phyloP scores from a whole-genome alignment of 30 jellyfish, hydroid and myxozoan species.

The Phacellophora camtschatica region DNA sequence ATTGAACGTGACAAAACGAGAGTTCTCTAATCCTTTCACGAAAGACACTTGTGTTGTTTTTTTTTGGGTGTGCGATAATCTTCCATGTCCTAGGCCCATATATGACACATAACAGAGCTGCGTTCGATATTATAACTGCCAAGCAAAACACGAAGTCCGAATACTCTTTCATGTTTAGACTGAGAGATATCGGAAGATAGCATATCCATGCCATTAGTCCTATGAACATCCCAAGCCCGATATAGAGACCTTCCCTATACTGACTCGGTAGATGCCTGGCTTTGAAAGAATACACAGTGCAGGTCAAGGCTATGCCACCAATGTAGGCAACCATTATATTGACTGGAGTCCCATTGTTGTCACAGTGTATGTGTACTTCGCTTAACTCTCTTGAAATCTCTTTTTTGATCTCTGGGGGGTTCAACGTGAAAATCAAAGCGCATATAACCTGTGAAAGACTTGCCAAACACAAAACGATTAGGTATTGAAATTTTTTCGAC shows the following conservation, averaged over 20 bases:
- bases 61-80: conserved; percentile 43
- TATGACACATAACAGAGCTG: conserved; percentile 20
- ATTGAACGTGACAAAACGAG: background rate
- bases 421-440: background rate
- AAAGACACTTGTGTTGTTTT: conserved; percentile 13
- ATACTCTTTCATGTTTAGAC: conserved; percentile 8
- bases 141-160: conserved; percentile 29
- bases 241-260: conserved; percentile 62
- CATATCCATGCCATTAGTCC: conserved; percentile 68
- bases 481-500: conserved; percentile 26
- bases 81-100: conserved; percentile 64
- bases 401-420: conserved; percentile 16
- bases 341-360: background rate
- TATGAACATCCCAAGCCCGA: conserved; percentile 72
- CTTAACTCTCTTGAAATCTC: background rate
- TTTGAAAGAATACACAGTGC: conserved; percentile 39
- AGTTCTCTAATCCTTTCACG: background rate
- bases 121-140: conserved; percentile 37
- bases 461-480: conserved; percentile 8
- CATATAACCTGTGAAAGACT: conserved; percentile 5
- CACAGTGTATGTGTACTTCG: background rate
- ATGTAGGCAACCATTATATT: conserved; percentile 32
- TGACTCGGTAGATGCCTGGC: conserved; percentile 65
- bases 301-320: conserved; percentile 34
- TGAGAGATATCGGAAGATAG: conserved; percentile 71